Base-by-base conservation (phyloP, 2,113 vertebrate genomes). In the Lynx canadensis region DNA sequence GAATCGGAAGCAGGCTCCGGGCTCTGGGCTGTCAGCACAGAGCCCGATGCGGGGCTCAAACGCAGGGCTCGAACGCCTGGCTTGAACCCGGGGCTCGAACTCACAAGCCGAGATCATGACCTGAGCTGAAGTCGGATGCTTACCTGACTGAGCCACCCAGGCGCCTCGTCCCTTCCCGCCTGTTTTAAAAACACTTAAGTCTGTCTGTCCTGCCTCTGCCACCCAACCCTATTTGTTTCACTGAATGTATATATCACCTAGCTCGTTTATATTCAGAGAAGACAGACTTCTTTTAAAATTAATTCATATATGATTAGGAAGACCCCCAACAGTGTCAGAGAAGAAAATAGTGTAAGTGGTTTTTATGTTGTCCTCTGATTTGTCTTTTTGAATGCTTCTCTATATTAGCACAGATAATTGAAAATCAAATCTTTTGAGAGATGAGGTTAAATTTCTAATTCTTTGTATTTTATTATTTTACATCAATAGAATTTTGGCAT, bases 391-490 rank as follows among this genome's bases (percentile, higher is more conserved):
- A 89, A n/a, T 89, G 25, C 1, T 48, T 27, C 31, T 87, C 29
- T 71, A 19, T 95, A 21, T 92, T 55, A 89, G 41, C 60, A 63
- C 60, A 84, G 33, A 15, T 97, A 69, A 78, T 81, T 79, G 78
- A 89, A 74, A 94, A 74, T 74, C 48, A 88, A 78, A 55, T 94
- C 52, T 87, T 87, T 87, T 94, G 74, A 68, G 27, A 92, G 33
- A 48, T 57, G 33, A 93, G 21, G 27, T 94, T 92, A 83, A 69
- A 23, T 88, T 92, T 92, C 29, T 76, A 63, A 76, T 83, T 92
- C 93, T 69, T 96, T 88, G 3, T 88, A 14, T 88, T 92, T 96
- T 92, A 14, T 76, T 89, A 31, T 86, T 29, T 84, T 84, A 41
- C 4, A 92, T 88, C 27, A 69, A 0, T 88, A 60, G 76, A 83